Base-by-base conservation (phyloP, 2,113 vertebrate genomes). In the Zosterops hypoxanthus region DNA sequence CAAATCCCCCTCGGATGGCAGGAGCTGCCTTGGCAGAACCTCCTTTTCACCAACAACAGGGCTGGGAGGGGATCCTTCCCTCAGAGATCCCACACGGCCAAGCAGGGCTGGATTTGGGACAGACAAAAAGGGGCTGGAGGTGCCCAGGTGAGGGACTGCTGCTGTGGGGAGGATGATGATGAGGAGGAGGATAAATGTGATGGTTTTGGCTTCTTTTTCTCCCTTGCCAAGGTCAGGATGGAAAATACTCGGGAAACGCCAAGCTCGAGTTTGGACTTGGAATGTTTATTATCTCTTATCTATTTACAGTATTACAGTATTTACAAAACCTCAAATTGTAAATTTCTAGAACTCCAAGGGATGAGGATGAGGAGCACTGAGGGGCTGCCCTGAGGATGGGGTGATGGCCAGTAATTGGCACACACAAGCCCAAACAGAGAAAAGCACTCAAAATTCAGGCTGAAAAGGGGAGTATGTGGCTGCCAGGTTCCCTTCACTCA, bases 361-460 rank as follows among this genome's bases (percentile, higher is more conserved):
- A 24, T 15, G 29, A n/a, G 42, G 29, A 25, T 29, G 25, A 42
- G 41, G 61, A 34, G 59, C 81, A 26, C 36, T 0, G 16, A 41
- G 69, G 13, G 65, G 72, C 57, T 63, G 56, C 31, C 22, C 29
- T 25, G 46, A n/a, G 46, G 14, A 10, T 3, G 2, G 49, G 47
- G 19, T 9, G 59, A 25, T 31, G 66, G 26, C 23, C 1, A 1
- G 63, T 70, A 85, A 92, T 44, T 70, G 95, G 87, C 53, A 75
- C 94, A 70, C 2, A 1, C 2, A 49, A 55, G 29, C 47, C 84
- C 89, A 6, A 2, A 92, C 92, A 95, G 75, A 75, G 90, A 88
- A 96, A 96, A 96, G 92, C 94, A 95, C 93, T 95, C 93, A 52
- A 9, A 55, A 59, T 12, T 17, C 22, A 31, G 5, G 19, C 34